Base-by-base conservation (phyloP, 2,888 invertebrate genomes). In the Cyrtodaria siliqua region DNA sequence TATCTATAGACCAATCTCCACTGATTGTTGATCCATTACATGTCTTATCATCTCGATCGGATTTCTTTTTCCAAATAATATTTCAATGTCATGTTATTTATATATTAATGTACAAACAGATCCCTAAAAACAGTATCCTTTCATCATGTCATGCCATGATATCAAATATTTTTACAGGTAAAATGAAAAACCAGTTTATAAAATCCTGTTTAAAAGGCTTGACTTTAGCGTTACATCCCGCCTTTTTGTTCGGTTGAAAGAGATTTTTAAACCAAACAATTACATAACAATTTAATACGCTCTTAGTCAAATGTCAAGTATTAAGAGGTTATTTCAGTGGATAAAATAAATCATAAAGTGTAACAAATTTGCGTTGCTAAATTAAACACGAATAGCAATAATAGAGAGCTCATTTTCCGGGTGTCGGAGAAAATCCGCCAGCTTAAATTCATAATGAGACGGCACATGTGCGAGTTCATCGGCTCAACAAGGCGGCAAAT, bases 311-410 rank as follows among this genome's bases (percentile, higher is more conserved):
- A 69, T 75, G 75, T 76, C 66, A 66, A 70, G 47, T 42, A 42
- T 27, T 49, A 52, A 66, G 53, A 50, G 44, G 12, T n/a, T 53
- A 53, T 24, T 63, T 38, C 47, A 26, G 47, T 56, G 40, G 40
- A 40, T 63, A 40, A 40, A 26, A 60, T 64, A 61, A 61, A 66
- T 52, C 61, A 70, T 61, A 61, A 66, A 55, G 69, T 53, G 69
- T 29, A 64, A 66, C 75, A 76, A 70, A 78, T 78, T 78, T 78
- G 70, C 53, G 60, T 52, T 56, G 73, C 62, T 73, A 49, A 69
- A 73, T 78, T 78, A 70, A 78, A 33, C 69, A 24, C 66, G 69
- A 73, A 78, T 73, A 50, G 52, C 42, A 24, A 23, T 56, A 53
- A 56, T 61, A 61, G 44, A 26, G 40, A 60, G 38, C 60, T 63